Base-by-base conservation (phyloP, 2,113 vertebrate genomes). In the Leptobrachium leishanense region DNA sequence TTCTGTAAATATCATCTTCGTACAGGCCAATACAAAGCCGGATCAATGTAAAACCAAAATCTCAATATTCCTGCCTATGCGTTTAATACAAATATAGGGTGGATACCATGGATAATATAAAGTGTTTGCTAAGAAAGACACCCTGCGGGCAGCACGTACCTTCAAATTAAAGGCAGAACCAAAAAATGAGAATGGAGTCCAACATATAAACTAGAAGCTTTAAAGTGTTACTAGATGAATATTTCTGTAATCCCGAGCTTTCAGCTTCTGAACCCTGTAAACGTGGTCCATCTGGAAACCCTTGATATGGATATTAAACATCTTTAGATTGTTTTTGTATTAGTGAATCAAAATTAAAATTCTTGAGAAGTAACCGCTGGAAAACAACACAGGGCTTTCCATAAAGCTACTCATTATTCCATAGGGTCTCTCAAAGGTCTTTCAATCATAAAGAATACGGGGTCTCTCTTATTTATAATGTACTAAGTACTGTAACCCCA, bases 281-380 rank as follows among this genome's bases (percentile, higher is more conserved):
- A 77, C 54, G 54, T 40, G 72, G 65, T 53, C 72, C 78, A 81
- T 81, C 71, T 74, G 72, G 78, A 81, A 81, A 68, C 20, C 64
- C 65, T 81, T 81, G 64, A 44, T 74, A 74, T 68, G 78, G 78
- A 68, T 81, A 74, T 81, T 74, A 81, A 81, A 81, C 78, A 68
- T 74, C 71, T 74, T 74, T 80, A 66, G 46, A 73, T 39, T 73
- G 63, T 68, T 80, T 80, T 80, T 80, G 54, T 80, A 80, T 80
- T 80, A 74, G 78, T 62, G 64, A 80, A 74, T 74, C 50, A 64
- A 64, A 62, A 74, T 74, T 80, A 80, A 74, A 73, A 80, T 80
- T 74, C 78, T 71, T 10, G 66, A 68, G 64, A 55, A 54, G 43
- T 65, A 59, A 69, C 15, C 50, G 53, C 55, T 46, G 53, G 40